These are phyloP conservation scores for Metridium senile DNA, from an alignment of 92 coral and sea anemone species.

Conservation along the genomic window DNA sequence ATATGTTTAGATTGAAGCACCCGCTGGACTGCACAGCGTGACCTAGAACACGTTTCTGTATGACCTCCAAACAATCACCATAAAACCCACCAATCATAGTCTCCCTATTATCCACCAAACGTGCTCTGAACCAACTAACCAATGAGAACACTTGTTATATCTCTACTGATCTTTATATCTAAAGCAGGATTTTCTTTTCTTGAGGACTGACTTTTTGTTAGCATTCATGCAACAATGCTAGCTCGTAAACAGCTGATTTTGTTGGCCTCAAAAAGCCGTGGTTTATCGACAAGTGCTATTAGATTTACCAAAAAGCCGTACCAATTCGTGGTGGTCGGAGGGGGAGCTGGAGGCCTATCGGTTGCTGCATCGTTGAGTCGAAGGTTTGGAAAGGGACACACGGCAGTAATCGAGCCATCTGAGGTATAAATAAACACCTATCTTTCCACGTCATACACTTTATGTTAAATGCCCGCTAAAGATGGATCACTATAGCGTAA, in stretches of 20 bases:
- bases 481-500: too few species aligned
- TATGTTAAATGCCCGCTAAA: too few species aligned
- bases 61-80: background rate
- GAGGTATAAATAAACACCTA: conserved; percentile 55
- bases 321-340: conserved; percentile 95
- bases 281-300: conserved; percentile 65
- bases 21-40: background rate
- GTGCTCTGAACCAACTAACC: background rate
- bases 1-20: background rate
- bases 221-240: too few species aligned
- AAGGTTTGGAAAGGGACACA: conserved; percentile 73
- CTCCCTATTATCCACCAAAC: background rate
- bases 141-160: background rate
- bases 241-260: conserved; percentile 20
- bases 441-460: background rate
- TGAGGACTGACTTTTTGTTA: background rate
- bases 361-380: conserved; percentile 77
- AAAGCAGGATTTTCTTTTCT: background rate
- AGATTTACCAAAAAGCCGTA: conserved; percentile 42
- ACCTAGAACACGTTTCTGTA: background rate
- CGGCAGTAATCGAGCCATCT: conserved; percentile 89
- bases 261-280: conserved; percentile 38
- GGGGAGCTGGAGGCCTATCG: conserved; percentile 90
- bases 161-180: background rate
- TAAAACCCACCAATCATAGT: background rate